These are phyloP conservation scores for Mus minutoides DNA, from an alignment of 2,797 vertebrate genomes.

Conservation along the genomic window DNA sequence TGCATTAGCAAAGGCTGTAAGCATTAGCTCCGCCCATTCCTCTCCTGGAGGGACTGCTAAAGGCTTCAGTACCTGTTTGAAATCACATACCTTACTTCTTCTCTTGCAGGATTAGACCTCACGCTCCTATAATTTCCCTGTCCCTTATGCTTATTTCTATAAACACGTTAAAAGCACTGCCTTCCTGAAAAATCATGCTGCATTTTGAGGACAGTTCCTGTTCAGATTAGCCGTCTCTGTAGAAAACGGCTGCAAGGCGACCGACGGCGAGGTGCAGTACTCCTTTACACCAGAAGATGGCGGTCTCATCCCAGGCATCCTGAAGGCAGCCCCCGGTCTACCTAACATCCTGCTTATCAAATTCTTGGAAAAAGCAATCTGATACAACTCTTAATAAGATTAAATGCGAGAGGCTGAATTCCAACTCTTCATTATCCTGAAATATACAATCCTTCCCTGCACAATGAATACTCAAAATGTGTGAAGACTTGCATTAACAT, in stretches of 20 bases:
- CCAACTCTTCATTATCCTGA: background rate
- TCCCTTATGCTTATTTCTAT: background rate
- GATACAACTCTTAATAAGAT: background rate
- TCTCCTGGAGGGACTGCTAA: background rate
- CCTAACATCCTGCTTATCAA: background rate
- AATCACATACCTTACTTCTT: background rate
- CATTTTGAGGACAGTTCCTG: background rate
- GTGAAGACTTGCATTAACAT: background rate
- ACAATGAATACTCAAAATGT: background rate
- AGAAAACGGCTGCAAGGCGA: background rate
- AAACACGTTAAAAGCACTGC: background rate
- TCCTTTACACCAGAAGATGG: slow-evolving; percentile 67
- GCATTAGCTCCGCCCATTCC: fast-evolving
- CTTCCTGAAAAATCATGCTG: slow-evolving; percentile 51
- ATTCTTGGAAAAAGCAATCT: background rate
- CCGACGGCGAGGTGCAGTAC: background rate
- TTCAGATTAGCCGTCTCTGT: background rate
- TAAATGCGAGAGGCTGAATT: slow-evolving; percentile 8
- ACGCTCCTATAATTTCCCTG: background rate
- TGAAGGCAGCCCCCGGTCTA: background rate
- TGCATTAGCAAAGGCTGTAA: background rate
- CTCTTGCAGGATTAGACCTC: background rate
- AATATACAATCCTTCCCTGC: background rate
- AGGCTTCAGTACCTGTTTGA: background rate
- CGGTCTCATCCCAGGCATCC: background rate